Evolutionary conservation across 1,140 invertebrate species (phyloP), one percentile per base, ranked within the genome.

Genomic region (Eubasilissa regina): DNA sequence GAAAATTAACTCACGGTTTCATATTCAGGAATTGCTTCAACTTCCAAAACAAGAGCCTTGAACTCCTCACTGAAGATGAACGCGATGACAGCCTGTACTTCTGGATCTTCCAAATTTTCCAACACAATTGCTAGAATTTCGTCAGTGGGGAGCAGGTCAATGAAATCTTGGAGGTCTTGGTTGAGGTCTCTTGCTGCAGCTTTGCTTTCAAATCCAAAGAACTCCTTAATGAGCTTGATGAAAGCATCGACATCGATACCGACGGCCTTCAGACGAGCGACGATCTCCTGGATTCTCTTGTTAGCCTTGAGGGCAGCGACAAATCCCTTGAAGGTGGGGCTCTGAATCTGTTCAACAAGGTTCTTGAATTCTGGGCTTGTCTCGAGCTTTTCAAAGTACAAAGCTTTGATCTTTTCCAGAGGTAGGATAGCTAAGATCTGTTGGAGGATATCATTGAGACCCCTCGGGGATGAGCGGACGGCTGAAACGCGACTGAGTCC

Each of bases 361-460:
- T 51, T 35, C 21, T 77, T 77, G 47, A 77, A 77, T 13, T 15
- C 75, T 9, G 75, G 60, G 51, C 75, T 77, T 45, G 44, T 55
- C 21, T 44, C 0, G 0, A 68, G 60, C 48, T 77, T 77, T 8
- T 68, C 64, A 58, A 3, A 10, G 45, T 64, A 76, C 15, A 76
- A 58, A 66, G 58, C 75, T 15, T 48, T 64, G 58, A 76, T 76
- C 6, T 47, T 44, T n/a, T 62, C 35, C 0, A 51, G 11, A 0
- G 56, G 58, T 11, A 76, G 75, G 21, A 43, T 48, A 21, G 43
- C 60, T n/a, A 43, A 48, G 75, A 76, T 64, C 45, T 76, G 56
- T 0, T 76, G 3, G 45, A 76, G 51, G 56, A 76, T 44, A 12
- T 8, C 43, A 15, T 62, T 51, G 15, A 76, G 43, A 44, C 75